Evolutionary conservation across 2,888 invertebrate species (phyloP), one percentile per base, ranked within the genome.

Genomic region (Sisyra nigra): DNA sequence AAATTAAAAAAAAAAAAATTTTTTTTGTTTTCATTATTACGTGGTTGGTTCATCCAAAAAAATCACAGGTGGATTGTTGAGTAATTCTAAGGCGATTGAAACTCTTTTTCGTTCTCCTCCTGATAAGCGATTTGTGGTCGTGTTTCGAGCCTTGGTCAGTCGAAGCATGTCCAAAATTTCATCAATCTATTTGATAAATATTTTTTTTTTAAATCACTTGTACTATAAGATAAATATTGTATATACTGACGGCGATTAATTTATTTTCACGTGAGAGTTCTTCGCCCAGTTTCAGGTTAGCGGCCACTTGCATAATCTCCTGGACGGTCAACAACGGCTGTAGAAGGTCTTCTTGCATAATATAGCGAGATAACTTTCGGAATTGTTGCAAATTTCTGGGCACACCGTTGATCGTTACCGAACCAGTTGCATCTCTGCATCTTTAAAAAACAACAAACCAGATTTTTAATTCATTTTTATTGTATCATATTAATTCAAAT

Each of bases 31-130:
- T 30, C 9, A 30, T 10, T n/a, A 74, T 76, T 67, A 94, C 93
- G 93, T 92, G 3, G 96, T 96, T 1, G 94, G 94, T 58, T 96
- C 94, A 60, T 96, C 94, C 46, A 96, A 71, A 60, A 94, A 94
- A 60, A 96, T 76, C 6, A 94, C 80, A 1, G 94, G 92, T 2
- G 94, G 96, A 61, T 96, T 94, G 61, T 93, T 92, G 41, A 91
- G 77, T 18, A 96, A 68, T 59, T 96, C 96, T 47, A 92, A 61
- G 1, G 93, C 94, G 36, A 96, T 89, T 1, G 91, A 87, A n/a
- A 96, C 68, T 18, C 94, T 70, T 59, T 96, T 96, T 47, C 76
- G 74, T 63, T 96, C 93, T 0, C 96, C 96, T 0, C 94, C 94
- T 0, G 93, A 93, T 17, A 96, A 66, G 41, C 66, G 69, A 47